Base-by-base conservation (phyloP, 2,113 vertebrate species). In the Bos taurus region DNA sequence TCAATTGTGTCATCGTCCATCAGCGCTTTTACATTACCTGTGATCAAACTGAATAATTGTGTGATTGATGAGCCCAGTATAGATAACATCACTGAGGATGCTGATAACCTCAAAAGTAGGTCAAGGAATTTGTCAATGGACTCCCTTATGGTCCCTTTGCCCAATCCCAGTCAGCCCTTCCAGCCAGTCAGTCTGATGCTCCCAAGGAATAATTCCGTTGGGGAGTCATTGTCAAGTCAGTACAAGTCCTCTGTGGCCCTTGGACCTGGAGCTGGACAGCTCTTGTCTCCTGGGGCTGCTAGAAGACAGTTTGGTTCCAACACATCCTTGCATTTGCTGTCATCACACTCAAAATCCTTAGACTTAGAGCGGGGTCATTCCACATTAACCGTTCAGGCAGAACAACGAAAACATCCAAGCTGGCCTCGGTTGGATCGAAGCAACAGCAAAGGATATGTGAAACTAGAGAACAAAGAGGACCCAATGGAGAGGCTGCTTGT, bases 21-120 rank as follows among this genome's bases (percentile, higher is more conserved):
- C 97, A 99, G 99, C 54, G 99, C 99, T 46, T 99, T 99, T 89
- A 99, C 99, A 0, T 98, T 99, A 15, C 99, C 99, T 1, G 99
- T 99, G 95, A 99, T 99, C 97, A 99, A 99, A 98, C 99, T 99
- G n/a, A 99, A 99, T 98, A 99, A 99, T 98, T 99, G 99, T 91
- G 99, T 99, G 10, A 99, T 99, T 9, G 99, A 99, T 81, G 99
- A 99, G 57, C 99, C 99, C 8, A 99, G 99, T 97, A 99, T 99
- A 98, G 99, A 99, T 92, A 99, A 99, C 93, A 99, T 99, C 95
- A 99, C 99, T 0, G 99, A 99, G 98, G 99, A 99, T 85, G 99
- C 98, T 0, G 99, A 99, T 97, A 98, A 98, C 81, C 98, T 98
- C 16, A 98, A 97, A 95, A 98, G 97, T 77, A 97, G 97, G 71